Conservation (phyloP, 2,888 invertebrate species). For the Campoletis raptor region DNA sequence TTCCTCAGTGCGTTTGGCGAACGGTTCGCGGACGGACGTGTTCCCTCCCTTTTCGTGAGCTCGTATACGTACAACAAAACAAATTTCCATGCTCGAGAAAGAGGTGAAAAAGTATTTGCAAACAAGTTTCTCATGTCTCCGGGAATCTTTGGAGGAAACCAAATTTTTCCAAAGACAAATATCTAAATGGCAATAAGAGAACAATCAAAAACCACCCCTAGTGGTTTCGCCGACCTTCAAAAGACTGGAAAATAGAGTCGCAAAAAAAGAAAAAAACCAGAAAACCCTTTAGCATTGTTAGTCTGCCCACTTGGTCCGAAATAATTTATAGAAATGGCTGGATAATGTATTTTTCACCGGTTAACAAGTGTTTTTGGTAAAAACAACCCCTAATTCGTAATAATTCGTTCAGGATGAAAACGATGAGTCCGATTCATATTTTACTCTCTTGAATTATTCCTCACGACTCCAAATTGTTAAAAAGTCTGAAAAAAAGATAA, state of each 20-base stretch:
- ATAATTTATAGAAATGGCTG: neutral
- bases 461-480: neutral
- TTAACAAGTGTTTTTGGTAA: neutral
- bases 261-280: neutral
- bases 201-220: neutral
- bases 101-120: neutral
- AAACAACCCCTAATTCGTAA: neutral
- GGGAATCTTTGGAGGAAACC: neutral
- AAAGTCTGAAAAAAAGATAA: neutral
- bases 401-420: neutral
- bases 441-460: neutral
- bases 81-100: neutral
- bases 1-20: constrained; percentile 84
- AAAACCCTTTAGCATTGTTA: neutral
- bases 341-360: neutral
- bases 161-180: neutral
- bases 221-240: neutral
- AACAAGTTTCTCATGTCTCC: constrained; percentile 17
- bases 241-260: neutral
- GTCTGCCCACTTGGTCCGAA: neutral
- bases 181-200: constrained; percentile 8
- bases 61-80: constrained; percentile 47
- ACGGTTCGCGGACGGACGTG: constrained; percentile 84
- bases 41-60: constrained; percentile 68
- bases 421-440: neutral